Conservation (phyloP, 2,797 vertebrate species). For the Danionella dracula region DNA sequence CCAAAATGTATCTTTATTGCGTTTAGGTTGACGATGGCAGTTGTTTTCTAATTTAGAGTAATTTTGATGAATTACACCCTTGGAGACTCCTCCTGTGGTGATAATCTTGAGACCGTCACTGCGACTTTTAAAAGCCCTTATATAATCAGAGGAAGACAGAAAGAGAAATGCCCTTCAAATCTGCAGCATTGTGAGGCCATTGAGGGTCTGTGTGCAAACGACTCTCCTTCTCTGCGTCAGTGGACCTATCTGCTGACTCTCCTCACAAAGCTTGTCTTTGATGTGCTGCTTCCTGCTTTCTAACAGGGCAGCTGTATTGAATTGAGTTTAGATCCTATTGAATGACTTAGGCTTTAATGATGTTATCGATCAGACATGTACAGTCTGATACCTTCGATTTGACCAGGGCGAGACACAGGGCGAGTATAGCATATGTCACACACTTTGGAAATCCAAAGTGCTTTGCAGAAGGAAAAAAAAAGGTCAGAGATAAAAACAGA, state of each 20-base stretch:
- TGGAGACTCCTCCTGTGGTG: background rate
- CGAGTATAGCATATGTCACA: too few species aligned
- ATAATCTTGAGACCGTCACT: background rate
- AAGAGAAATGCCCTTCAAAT: background rate
- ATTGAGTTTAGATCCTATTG: conserved; percentile 60
- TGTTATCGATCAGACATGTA: conserved; percentile 66
- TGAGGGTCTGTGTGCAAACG: conserved; percentile 27
- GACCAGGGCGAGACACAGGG: too few species aligned
- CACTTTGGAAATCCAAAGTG: too few species aligned
- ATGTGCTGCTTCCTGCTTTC: conserved; percentile 73
- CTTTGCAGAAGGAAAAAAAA: too few species aligned
- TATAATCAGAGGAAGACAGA: background rate
- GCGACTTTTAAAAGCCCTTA: background rate
- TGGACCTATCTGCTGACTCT: conserved; percentile 66
- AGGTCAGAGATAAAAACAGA: too few species aligned
- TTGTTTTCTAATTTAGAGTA: conserved; percentile 7
- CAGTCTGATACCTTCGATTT: conserved; percentile 54
- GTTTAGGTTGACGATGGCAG: background rate
- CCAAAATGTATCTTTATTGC: conserved; percentile 1
- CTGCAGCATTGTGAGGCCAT: conserved; percentile 5
- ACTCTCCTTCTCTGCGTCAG: conserved; percentile 63
- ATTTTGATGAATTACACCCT: conserved; percentile 9
- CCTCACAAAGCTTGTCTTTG: conserved; percentile 71
- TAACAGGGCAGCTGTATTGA: conserved; percentile 65
- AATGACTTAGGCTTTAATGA: conserved; percentile 70